Evolutionary conservation across 2,113 vertebrate genomes (phyloP), one percentile per base, ranked within the genome.

Genomic region (Phalacrocorax aristotelis): DNA sequence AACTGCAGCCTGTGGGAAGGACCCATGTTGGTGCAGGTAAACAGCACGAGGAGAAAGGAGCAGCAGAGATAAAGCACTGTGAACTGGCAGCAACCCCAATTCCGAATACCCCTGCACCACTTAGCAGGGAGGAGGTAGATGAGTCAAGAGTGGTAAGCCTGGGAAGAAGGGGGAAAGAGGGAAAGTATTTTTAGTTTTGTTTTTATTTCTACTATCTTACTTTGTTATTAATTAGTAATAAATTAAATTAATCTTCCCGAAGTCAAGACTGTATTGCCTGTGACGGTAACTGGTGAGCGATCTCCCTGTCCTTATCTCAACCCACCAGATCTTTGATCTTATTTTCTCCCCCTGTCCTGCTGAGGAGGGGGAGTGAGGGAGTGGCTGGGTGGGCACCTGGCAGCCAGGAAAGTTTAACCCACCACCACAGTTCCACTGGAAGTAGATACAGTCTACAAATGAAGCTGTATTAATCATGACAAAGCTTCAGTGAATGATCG

Each of bases 401-500:
- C 20, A 83, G 14, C 10, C 68, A 40, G 71, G 15, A 18, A 80
- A 72, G 13, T 34, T 87, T 83, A 92, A 91, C 17, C 5, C 25
- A 49, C 11, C 13, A 46, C 29, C 11, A 1, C 65, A 75, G 83
- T 95, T 97, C 85, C 97, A 95, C 93, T 96, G 95, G 93, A 97
- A 93, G 55, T 48, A 70, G 83, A 72, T 86, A 83, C 88, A 96
- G 83, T 97, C 96, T 93, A 80, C 64, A 97, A 93, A 98, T 51
- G 20, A 83, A 92, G 64, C 26, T 79, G 83, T 95, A 97, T 97
- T 97, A 97, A 76, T 85, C 60, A 95, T 84, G 65, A 34, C 77
- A 96, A 89, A 97, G 93, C 90, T 86, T 94, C 78, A 74, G 8
- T 77, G 95, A 97, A 83, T 87, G 90, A 89, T 86, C n/a, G 36